Percentiles rank a stretch among this genome's conserved stretches.
These are phyloP conservation scores for Catostomus latipinnis DNA, from an alignment of 2,797 vertebrate species.

Conservation along the genomic window DNA sequence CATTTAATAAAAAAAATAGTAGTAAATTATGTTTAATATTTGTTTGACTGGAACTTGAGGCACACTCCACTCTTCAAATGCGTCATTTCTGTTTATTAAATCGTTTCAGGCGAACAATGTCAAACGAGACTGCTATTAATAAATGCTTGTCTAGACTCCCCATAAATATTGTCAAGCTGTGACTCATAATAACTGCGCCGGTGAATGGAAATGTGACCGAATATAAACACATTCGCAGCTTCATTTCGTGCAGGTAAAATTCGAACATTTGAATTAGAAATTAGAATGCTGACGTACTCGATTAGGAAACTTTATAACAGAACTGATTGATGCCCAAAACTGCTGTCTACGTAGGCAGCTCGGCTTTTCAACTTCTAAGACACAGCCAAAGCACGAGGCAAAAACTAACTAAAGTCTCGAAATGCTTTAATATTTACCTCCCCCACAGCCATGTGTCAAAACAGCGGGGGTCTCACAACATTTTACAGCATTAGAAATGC, in stretches of 20 bases:
- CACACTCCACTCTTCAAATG: not conserved
- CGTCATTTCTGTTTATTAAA: constrained; percentile 33
- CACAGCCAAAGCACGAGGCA: constrained; percentile 7
- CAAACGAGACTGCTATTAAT: constrained; percentile 37
- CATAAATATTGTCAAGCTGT: constrained; percentile 48
- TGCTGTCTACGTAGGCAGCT: not conserved
- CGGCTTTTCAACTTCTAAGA: not conserved
- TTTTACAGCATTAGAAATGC: constrained; percentile 25
- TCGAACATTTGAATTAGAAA: constrained; percentile 46
- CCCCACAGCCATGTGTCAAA: constrained; percentile 66
- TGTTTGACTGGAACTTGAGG: not conserved
- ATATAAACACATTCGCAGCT: constrained; percentile 35
- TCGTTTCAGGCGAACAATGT: constrained; percentile 40
- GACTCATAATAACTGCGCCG: constrained; percentile 43
- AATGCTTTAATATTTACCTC: constrained; percentile 58
- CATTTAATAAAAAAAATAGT: not conserved
- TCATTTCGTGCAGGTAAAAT: not conserved
- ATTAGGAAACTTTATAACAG: not conserved
- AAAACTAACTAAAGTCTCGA: constrained; percentile 37
- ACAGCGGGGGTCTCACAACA: constrained; percentile 59
- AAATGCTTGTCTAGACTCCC: constrained; percentile 50
- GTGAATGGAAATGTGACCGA: constrained; percentile 47
- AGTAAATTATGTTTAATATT: constrained; percentile 11
- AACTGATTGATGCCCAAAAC: not conserved
- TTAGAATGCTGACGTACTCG: not conserved